A percentile compares a stretch with the other conserved stretches of the same genome.
Evolutionary conservation across 2,113 vertebrate species (phyloP).

Genomic region (Picathartes gymnocephalus): DNA sequence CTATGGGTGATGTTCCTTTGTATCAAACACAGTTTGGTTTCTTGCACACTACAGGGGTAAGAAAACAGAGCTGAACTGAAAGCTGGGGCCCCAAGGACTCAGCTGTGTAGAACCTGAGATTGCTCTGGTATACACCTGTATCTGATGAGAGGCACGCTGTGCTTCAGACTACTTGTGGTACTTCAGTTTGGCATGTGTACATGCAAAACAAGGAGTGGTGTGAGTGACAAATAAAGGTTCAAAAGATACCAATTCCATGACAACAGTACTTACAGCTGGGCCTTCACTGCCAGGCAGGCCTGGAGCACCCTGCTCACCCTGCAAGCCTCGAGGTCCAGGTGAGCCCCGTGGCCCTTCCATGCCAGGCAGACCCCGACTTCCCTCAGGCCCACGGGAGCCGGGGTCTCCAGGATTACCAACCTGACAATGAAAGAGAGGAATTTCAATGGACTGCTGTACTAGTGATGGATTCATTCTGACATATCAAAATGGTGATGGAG

Average conservation of each 20-base stretch:
- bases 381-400: constrained; percentile 88
- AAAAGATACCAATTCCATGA: background rate
- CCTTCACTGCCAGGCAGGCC: constrained; percentile 90
- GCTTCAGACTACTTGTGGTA: background rate
- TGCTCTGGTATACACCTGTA: background rate
- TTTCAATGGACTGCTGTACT: background rate
- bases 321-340: constrained; percentile 88
- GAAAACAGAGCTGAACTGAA: background rate
- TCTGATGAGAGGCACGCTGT: background rate
- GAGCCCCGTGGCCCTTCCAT: constrained; percentile 86
- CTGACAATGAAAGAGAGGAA: constrained; percentile 56
- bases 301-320: constrained; percentile 87
- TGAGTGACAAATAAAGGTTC: background rate
- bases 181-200: fast-evolving
- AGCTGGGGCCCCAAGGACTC: background rate
- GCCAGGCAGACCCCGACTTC: constrained; percentile 86
- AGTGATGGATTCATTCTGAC: background rate
- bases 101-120: background rate
- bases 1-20: background rate
- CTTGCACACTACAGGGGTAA: too few species aligned
- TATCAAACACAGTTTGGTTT: background rate
- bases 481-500: background rate
- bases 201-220: background rate
- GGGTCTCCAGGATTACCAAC: constrained; percentile 84
- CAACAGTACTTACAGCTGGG: constrained; percentile 79